Evolutionary conservation across 2,113 vertebrate species (phyloP).

Genomic region (Chaetura pelagica): DNA sequence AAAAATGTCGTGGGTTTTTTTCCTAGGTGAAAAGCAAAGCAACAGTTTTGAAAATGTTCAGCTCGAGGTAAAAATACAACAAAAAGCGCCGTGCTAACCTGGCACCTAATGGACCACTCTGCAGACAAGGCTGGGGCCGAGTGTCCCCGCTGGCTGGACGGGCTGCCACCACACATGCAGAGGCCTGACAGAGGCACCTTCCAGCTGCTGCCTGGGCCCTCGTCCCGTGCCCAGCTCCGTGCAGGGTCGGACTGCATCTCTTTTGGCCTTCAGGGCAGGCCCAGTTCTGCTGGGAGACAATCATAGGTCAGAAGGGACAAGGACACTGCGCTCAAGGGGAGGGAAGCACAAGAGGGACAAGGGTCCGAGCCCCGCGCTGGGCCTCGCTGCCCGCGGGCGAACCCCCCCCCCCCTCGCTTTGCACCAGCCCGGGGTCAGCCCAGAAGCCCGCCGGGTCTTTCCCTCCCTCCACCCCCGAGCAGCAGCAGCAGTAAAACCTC

Average conservation of each 20-base stretch:
- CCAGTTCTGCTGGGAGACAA: constrained; percentile 21
- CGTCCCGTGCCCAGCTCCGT: not conserved
- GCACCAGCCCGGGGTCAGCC: not conserved
- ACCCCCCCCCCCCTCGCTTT: not conserved
- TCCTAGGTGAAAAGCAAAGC: not conserved
- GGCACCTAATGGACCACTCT: not conserved
- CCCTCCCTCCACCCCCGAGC: accelerated
- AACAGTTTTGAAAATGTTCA: not conserved
- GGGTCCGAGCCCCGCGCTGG: not conserved
- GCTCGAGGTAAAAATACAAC: not conserved
- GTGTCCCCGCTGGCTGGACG: not conserved
- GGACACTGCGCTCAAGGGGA: not conserved
- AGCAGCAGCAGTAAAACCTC: not conserved
- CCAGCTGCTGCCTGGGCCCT: not conserved
- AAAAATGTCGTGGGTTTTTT: too few species aligned
- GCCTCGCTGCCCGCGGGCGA: not conserved
- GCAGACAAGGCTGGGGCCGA: not conserved
- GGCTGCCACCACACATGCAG: not conserved
- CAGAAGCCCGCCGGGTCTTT: not conserved
- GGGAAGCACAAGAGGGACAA: not conserved
- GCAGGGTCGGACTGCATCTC: not conserved
- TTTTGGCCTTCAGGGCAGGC: not conserved
- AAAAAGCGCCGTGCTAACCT: not conserved
- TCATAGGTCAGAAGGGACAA: not conserved
- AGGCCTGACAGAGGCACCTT: not conserved